Conservation (phyloP, 2,888 invertebrate genomes). For the Sphaerophoria taeniata region DNA sequence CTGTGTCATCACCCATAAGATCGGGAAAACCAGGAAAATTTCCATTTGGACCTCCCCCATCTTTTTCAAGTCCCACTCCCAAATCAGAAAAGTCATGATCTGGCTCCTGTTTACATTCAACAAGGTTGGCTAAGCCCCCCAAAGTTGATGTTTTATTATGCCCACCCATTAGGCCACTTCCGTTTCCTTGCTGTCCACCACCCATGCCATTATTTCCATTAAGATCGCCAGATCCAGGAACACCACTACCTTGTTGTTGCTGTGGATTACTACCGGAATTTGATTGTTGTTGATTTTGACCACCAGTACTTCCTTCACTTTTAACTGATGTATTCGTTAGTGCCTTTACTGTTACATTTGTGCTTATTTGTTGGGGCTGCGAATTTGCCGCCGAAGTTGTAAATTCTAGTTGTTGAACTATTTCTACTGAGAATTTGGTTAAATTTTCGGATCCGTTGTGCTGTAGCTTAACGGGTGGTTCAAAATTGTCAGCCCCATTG, state of each 20-base stretch:
- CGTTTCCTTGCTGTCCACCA: conserved; percentile 75
- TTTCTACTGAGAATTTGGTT: conserved; percentile 95
- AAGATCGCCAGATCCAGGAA: conserved; percentile 75
- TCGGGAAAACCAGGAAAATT: conserved; percentile 91
- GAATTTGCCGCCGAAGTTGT: conserved; percentile 94
- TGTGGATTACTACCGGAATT: conserved; percentile 75
- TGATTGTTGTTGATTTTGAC: conserved; percentile 70
- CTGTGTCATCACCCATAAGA: conserved; percentile 92
- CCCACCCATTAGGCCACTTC: conserved; percentile 80
- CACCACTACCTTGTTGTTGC: conserved; percentile 78
- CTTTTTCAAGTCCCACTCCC: conserved; percentile 93
- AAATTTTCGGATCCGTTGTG: conserved; percentile 82
- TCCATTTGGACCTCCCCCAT: conserved; percentile 88
- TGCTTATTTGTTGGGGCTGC: conserved; percentile 94
- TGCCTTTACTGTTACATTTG: conserved; percentile 95
- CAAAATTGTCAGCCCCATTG: conserved; percentile 83
- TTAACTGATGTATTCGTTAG: conserved; percentile 86
- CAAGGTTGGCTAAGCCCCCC: conserved; percentile 86
- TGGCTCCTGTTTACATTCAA: conserved; percentile 93
- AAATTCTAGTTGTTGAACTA: conserved; percentile 95
- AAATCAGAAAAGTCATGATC: conserved; percentile 94
- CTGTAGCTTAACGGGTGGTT: conserved; percentile 90
- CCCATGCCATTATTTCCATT: conserved; percentile 76
- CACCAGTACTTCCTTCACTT: conserved; percentile 81
- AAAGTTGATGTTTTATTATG: conserved; percentile 83